Base-by-base conservation (phyloP, 2,797 vertebrate genomes). In the Rhabdomys pumilio region DNA sequence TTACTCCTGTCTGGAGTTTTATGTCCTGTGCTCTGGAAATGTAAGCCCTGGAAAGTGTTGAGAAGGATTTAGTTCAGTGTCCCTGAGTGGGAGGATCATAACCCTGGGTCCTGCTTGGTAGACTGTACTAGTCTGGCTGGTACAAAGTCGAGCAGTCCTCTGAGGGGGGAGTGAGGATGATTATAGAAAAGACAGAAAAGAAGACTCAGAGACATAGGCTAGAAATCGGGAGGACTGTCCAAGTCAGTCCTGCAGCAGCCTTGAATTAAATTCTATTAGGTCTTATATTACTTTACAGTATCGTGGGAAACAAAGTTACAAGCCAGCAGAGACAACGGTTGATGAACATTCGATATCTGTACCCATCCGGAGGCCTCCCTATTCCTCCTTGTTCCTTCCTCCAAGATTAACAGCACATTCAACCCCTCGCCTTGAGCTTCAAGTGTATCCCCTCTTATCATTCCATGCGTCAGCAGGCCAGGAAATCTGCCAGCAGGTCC, bases 81-180 rank as follows among this genome's bases (percentile, higher is more conserved):
- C 22, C 79, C 59, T 67, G 34, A 9, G 29, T 63, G 57, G 72
- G 47, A 9, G 13, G 38, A 15, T 80, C 72, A 38, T 3, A 17
- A 59, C 53, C 38, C 13, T 65, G 29, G 34, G 24, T 61, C 31
- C 76, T 69, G 22, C 34, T 38, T 5, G 3, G 12, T 10, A 77
- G 86, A 34, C 4, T 0, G 1, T 24, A 34, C 4, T 0, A 0
- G 15, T n/a, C 15, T n/a, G n/a, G 67, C 69, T 38, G 19, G 67
- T 38, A 72, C 1, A 9, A 38, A 72, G n/a, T 38, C n/a, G 8
- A 72, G 69, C 69, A 72, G 69, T 38, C 19, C 69, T 72, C 17
- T 38, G 69, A 38, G 7, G n/a, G 17, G 17, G 19, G 34, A 38
- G 34, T n/a, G 15, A 72, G n/a, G n/a, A 72, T 61, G 22, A 61